These are phyloP conservation scores for Hypotaenidia okinawae DNA, from an alignment of 2,797 vertebrate species.

Conservation along the genomic window DNA sequence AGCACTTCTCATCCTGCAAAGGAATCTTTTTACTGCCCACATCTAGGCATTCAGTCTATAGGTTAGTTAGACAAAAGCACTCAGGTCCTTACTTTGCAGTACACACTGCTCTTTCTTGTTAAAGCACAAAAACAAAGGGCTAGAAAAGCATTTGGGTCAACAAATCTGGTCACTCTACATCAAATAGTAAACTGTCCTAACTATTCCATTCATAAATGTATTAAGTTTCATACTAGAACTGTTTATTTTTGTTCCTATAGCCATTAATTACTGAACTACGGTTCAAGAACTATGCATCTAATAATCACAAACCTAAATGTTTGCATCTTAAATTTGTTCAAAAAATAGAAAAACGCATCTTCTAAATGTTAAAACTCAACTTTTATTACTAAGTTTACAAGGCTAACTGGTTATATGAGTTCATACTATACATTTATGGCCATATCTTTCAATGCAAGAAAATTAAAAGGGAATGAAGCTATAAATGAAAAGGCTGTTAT, in stretches of 20 bases:
- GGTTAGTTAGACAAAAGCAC: background rate
- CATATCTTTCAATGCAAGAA: slow-evolving; percentile 63
- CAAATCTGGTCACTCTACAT: background rate
- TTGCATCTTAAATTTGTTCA: background rate
- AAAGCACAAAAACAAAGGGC: background rate
- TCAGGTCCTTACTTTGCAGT: background rate
- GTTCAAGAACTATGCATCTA: background rate
- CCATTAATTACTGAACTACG: background rate
- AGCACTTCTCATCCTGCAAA: background rate
- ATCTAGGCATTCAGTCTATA: background rate
- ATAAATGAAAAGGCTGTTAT: slow-evolving; percentile 74
- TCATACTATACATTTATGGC: slow-evolving; percentile 47
- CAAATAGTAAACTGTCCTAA: background rate
- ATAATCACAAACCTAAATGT: background rate
- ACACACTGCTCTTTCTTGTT: background rate
- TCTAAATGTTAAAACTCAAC: background rate
- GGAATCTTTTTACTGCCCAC: background rate
- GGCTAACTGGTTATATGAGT: slow-evolving; percentile 18
- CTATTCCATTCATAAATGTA: background rate
- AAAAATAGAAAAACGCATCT: background rate
- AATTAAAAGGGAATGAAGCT: slow-evolving; percentile 76
- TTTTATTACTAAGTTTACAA: background rate
- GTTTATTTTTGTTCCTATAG: background rate
- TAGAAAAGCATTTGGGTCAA: background rate
- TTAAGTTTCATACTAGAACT: background rate